Evolutionary conservation across 2,113 vertebrate species (phyloP).

Genomic region (Cyanoderma ruficeps): DNA sequence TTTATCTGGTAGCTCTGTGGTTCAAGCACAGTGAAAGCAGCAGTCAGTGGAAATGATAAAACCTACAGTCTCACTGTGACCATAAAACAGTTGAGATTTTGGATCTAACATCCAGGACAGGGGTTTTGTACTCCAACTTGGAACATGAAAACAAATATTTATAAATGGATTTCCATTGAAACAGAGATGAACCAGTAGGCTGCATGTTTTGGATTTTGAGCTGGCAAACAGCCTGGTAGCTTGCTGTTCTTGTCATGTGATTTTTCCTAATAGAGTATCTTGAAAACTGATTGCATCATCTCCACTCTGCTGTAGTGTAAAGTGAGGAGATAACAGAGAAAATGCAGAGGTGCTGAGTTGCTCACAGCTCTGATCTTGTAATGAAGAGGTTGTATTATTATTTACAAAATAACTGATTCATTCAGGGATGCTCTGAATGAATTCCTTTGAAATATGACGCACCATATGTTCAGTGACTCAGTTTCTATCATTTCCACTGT

Average conservation of each 20-base stretch:
- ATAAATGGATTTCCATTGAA: background rate
- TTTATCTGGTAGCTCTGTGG: background rate
- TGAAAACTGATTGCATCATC: background rate
- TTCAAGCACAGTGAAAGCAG: background rate
- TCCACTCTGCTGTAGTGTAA: background rate
- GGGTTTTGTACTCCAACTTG: background rate
- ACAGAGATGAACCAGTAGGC: background rate
- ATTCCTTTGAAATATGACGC: background rate
- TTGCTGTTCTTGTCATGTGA: background rate
- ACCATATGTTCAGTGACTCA: constrained; percentile 18
- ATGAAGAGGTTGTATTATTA: background rate
- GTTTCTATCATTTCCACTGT: background rate
- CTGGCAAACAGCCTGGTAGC: background rate
- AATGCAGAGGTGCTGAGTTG: background rate
- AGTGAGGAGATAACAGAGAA: background rate
- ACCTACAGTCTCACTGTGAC: background rate
- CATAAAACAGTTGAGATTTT: background rate
- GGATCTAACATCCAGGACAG: background rate
- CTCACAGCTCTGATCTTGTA: background rate
- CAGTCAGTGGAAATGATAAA: background rate
- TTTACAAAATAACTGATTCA: constrained; percentile 1
- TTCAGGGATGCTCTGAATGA: background rate
- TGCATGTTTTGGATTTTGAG: background rate
- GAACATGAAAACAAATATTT: constrained; percentile 36
- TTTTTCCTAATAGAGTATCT: background rate